Conservation (phyloP, 2,113 vertebrate species). For the Brienomyrus brachyistius region DNA sequence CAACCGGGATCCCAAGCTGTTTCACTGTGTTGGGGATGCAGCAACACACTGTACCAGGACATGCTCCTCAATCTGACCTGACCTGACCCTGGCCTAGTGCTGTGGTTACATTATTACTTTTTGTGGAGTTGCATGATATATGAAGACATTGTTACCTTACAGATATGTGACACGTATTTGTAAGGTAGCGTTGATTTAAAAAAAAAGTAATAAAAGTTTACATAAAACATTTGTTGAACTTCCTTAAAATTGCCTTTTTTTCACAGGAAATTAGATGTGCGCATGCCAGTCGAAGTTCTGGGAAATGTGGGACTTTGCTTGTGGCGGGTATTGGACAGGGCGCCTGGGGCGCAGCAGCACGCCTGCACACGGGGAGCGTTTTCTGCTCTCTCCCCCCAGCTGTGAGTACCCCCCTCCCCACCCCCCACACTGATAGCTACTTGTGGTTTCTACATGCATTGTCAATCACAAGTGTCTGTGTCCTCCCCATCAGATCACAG, state of each 20-base stretch:
- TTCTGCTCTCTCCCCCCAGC: neutral
- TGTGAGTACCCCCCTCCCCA: neutral
- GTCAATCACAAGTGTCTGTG: constrained; percentile 1
- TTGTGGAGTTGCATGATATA: neutral
- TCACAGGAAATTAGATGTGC: neutral
- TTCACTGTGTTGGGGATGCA: too few relatives aligned
- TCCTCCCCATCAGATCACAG: constrained; percentile 64
- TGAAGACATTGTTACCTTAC: neutral
- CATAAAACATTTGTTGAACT: neutral
- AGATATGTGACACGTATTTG: neutral
- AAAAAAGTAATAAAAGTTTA: neutral
- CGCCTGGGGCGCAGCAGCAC: neutral
- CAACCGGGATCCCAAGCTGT: too few relatives aligned
- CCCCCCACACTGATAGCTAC: too few relatives aligned
- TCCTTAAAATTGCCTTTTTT: neutral
- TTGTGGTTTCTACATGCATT: neutral
- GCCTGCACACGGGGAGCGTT: neutral
- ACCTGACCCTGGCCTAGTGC: neutral
- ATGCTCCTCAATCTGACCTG: too few relatives aligned
- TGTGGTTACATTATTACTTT: neutral
- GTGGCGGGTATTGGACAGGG: neutral
- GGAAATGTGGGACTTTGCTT: neutral
- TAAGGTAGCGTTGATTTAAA: neutral
- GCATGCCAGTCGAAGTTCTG: neutral
- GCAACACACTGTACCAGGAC: neutral